Evolutionary conservation across 1,140 invertebrate species (phyloP).

Genomic region (Himalopsyche phryganea): DNA sequence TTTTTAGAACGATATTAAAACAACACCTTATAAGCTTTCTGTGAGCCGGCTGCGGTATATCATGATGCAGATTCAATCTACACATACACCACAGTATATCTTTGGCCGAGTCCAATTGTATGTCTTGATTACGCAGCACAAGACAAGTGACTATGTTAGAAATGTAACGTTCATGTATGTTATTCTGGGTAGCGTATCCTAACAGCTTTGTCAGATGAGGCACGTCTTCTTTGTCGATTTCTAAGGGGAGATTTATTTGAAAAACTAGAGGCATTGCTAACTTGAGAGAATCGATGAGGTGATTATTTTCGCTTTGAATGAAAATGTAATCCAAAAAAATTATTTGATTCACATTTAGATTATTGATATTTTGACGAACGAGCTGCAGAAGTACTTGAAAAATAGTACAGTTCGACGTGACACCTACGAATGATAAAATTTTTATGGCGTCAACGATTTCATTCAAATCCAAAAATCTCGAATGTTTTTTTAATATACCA

Average conservation of each 20-base stretch:
- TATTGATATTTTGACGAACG: constrained; percentile 57
- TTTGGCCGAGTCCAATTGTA: constrained; percentile 45
- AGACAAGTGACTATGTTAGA: constrained; percentile 42
- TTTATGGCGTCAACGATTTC: constrained; percentile 57
- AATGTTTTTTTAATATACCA: constrained; percentile 49
- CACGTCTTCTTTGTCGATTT: constrained; percentile 54
- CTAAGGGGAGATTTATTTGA: constrained; percentile 53
- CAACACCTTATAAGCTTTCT: constrained; percentile 43
- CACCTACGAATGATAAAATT: constrained; percentile 53
- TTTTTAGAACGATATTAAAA: constrained; percentile 47
- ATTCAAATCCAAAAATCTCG: constrained; percentile 49
- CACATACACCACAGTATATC: constrained; percentile 52
- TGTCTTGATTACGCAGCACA: constrained; percentile 43
- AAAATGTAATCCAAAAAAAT: constrained; percentile 59
- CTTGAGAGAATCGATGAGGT: constrained; percentile 57
- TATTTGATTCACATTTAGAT: constrained; percentile 57
- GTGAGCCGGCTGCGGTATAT: constrained; percentile 19
- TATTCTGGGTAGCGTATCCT: constrained; percentile 47
- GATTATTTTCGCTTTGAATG: constrained; percentile 43
- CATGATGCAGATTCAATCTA: constrained; percentile 43
- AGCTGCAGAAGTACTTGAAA: constrained; percentile 61
- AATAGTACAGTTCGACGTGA: constrained; percentile 54
- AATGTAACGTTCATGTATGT: constrained; percentile 46
- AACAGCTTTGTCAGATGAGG: constrained; percentile 51
- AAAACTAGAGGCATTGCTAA: constrained; percentile 62